A percentile compares a stretch with the other conserved stretches of the same genome.
These are phyloP conservation scores for Tragelaphus buxtoni DNA, from an alignment of 2,113 vertebrate genomes.

Conservation along the genomic window DNA sequence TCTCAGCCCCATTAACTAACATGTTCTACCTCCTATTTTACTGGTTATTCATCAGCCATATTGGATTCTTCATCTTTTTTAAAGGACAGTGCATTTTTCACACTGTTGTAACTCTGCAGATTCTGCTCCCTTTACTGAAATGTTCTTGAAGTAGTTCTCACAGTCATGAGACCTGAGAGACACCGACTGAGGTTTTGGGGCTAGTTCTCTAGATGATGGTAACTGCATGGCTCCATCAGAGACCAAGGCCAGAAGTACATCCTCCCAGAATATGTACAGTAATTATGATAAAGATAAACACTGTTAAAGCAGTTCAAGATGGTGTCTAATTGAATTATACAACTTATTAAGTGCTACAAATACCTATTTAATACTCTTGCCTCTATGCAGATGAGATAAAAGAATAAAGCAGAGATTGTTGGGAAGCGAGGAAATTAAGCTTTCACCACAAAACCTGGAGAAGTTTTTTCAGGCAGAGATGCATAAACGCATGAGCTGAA, in stretches of 20 bases:
- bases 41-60: rapidly evolving
- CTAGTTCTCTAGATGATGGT: neutral
- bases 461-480: slow-evolving; percentile 3
- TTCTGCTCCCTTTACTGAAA: neutral
- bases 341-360: neutral
- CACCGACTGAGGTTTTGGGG: rapidly evolving
- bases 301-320: neutral
- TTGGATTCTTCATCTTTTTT: no score
- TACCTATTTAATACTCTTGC: slow-evolving; percentile 26
- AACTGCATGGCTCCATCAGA: neutral
- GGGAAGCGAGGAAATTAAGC: slow-evolving; percentile 34
- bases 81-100: neutral
- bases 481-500: neutral
- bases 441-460: neutral
- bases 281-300: slow-evolving; percentile 30
- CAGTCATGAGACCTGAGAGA: no score
- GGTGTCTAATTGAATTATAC: slow-evolving; percentile 25
- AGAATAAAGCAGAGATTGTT: neutral
- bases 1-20: neutral
- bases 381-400: slow-evolving; percentile 18
- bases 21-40: no score
- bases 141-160: neutral
- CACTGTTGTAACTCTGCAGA: rapidly evolving
- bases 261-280: neutral
- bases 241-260: neutral